A percentile compares a stretch with the other conserved stretches of the same genome.
These are phyloP conservation scores for Balaeniceps rex DNA, from an alignment of 2,113 vertebrate genomes.

Conservation along the genomic window DNA sequence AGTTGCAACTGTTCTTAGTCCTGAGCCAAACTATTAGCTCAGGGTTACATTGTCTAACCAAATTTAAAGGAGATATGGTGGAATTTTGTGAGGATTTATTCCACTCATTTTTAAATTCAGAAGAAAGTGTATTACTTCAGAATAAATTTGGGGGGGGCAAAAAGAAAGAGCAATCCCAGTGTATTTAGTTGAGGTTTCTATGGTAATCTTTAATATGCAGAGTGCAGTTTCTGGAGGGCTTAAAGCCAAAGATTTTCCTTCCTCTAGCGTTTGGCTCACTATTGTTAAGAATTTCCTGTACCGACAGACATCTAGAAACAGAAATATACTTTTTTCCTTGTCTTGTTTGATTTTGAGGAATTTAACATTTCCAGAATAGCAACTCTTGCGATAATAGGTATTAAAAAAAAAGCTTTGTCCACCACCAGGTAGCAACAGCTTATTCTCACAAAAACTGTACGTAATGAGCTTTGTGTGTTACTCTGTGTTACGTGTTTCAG, in stretches of 20 bases:
- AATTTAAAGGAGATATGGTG: neutral
- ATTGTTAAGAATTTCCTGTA: neutral
- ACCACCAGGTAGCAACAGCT: neutral
- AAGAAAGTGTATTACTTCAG: neutral
- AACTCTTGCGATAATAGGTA: neutral
- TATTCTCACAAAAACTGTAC: neutral
- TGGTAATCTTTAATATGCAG: neutral
- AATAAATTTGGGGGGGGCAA: neutral
- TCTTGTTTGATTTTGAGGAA: neutral
- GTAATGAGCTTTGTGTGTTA: rapidly evolving
- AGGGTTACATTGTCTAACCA: neutral
- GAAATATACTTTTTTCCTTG: neutral
- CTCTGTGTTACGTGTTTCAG: neutral
- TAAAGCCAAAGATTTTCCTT: neutral
- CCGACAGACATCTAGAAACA: neutral
- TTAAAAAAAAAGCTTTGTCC: neutral
- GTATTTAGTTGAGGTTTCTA: neutral
- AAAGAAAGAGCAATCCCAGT: neutral
- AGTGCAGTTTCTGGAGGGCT: neutral
- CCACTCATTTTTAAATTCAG: neutral
- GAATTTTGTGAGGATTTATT: neutral
- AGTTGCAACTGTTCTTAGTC: neutral
- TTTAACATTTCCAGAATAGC: neutral
- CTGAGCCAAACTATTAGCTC: neutral
- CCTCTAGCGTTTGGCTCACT: neutral